These are phyloP conservation scores for Oxyteleia sp. DNA, from an alignment of 2,888 invertebrate genomes.

Conservation along the genomic window DNA sequence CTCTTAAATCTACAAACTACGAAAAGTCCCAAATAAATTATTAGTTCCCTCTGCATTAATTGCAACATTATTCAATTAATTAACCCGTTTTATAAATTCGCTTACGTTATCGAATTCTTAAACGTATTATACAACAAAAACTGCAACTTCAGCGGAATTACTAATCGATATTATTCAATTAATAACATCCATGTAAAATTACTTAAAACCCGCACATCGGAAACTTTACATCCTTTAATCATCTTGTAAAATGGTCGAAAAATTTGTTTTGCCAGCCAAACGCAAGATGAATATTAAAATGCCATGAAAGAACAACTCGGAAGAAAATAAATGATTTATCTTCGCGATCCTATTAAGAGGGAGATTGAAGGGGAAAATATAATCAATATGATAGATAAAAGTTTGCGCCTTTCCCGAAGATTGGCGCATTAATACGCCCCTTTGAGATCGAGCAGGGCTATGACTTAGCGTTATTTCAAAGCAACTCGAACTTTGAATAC, in stretches of 20 bases:
- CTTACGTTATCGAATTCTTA: no score
- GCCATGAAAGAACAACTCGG: conserved; percentile 2
- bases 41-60: no score
- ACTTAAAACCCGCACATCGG: no score
- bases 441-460: conserved; percentile 19
- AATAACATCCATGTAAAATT: no score
- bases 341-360: conserved; percentile 22
- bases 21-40: no score
- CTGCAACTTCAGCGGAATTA: no score
- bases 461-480: conserved; percentile 49
- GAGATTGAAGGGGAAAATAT: conserved; percentile 27
- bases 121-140: no score
- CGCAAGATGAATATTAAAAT: conserved; percentile 9
- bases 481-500: conserved; percentile 45
- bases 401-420: conserved; percentile 36
- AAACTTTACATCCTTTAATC: neutral
- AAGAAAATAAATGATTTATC: conserved; percentile 34
- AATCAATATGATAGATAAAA: conserved; percentile 51
- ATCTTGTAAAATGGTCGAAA: neutral
- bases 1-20: no score
- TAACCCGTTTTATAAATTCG: no score
- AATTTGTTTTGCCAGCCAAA: neutral
- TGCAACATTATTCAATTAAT: no score
- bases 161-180: no score
- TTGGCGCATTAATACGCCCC: conserved; percentile 37